Evolutionary conservation across 1,140 invertebrate genomes (phyloP).

Genomic region (Vollenhovia emeryi): DNA sequence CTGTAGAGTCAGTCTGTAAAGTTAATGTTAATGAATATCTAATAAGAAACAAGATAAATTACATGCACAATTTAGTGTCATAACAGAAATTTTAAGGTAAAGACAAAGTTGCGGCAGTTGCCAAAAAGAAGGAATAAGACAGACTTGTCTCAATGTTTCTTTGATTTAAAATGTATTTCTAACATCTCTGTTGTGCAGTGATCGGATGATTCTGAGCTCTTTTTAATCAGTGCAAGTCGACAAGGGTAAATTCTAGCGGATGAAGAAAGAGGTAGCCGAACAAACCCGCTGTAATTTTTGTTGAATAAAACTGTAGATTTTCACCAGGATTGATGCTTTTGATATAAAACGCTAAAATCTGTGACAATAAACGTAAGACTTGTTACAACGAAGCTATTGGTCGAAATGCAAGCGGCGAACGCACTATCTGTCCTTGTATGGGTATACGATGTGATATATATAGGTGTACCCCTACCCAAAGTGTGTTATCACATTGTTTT

Average conservation of each 20-base stretch:
- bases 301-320: background rate
- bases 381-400: background rate
- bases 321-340: background rate
- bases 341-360: background rate
- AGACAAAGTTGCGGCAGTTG: background rate
- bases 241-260: background rate
- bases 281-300: background rate
- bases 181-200: background rate
- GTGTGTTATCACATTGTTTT: slow-evolving; percentile 6
- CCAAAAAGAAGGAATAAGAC: background rate
- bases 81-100: background rate
- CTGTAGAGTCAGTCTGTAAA: slow-evolving; percentile 73
- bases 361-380: background rate
- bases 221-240: background rate
- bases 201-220: background rate
- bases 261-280: background rate
- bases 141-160: background rate
- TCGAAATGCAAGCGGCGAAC: background rate
- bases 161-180: background rate
- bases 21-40: background rate
- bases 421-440: slow-evolving; percentile 57
- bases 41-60: background rate
- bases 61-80: no score
- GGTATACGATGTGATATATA: slow-evolving; percentile 10
- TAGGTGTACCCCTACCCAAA: background rate